These are phyloP conservation scores for Toxostoma redivivum DNA, from an alignment of 2,113 vertebrate genomes.

Conservation along the genomic window DNA sequence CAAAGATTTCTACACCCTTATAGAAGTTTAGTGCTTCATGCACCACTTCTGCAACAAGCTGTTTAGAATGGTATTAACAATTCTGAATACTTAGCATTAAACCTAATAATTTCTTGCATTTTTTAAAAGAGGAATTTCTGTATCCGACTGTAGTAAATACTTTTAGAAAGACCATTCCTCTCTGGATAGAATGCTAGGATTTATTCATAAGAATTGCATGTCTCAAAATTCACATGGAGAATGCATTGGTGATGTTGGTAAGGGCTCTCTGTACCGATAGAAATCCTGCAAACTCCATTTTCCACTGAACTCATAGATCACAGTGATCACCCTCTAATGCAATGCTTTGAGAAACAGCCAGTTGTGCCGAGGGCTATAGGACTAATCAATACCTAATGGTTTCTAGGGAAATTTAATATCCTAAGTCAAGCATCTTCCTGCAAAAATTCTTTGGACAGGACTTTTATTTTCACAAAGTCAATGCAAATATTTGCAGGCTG, in stretches of 20 bases:
- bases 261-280: background rate
- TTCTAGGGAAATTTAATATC: slow-evolving; percentile 7
- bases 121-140: background rate
- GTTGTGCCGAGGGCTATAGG: background rate
- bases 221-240: background rate
- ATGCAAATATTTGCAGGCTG: background rate
- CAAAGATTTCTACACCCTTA: background rate
- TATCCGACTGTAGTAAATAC: background rate
- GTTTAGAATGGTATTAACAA: background rate
- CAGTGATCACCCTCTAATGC: background rate
- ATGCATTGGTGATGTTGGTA: background rate
- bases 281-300: background rate
- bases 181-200: background rate
- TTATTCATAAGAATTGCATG: background rate
- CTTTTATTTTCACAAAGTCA: background rate
- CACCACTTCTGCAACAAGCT: background rate
- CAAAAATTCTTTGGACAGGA: background rate
- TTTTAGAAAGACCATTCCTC: background rate
- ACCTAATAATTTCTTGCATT: background rate
- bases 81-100: background rate
- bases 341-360: background rate
- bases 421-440: background rate
- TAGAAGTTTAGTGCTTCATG: background rate
- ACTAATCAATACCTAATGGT: background rate
- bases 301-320: background rate